Evolutionary conservation across 2,113 vertebrate genomes (phyloP), one percentile per base, ranked within the genome.

Genomic region (Antechinus stuartii): DNA sequence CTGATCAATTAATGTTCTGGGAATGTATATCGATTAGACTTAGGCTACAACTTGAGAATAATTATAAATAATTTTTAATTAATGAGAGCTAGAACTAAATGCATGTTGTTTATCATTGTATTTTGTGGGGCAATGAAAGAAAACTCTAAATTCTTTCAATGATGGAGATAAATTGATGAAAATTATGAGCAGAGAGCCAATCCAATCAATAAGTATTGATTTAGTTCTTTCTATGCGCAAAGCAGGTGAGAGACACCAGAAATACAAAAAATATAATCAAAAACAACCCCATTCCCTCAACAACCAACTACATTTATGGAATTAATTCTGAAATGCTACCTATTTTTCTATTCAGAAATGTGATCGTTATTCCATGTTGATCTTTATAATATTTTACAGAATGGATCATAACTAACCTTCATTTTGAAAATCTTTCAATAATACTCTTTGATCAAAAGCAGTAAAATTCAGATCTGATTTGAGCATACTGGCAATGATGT

Each of bases 401-500:
- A 68, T 12, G 47, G 5, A 90, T 68, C 90, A 19, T 54, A 92
- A 92, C 92, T 93, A 50, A n/a, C 10, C 8, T 53, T 92, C 57
- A 84, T 61, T 92, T 9, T 92, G 24, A 56, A 49, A 91, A 47
- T 56, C 25, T 91, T 95, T 0, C 68, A 57, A 56, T 56, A 94
- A 92, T 49, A 2, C 23, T 90, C n/a, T 93, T 96, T 46, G 84
- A 50, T 76, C 92, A 84, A 95, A 94, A 96, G 49, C 27, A 23
- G 35, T 47, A 84, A 19, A 61, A 55, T 90, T 94, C 22, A 90
- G 23, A 95, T 47, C 54, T 54, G n/a, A 95, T n/a, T 52, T 54
- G 35, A 92, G 25, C 42, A 96, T 61, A 56, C 93, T 27, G 93
- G 46, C 95, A 96, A 94, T 96, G 0, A 46, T 50, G 16, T 30